phyloP scores from a whole-genome alignment of 64 coral and sea anemone species.

The Porites lutea region DNA sequence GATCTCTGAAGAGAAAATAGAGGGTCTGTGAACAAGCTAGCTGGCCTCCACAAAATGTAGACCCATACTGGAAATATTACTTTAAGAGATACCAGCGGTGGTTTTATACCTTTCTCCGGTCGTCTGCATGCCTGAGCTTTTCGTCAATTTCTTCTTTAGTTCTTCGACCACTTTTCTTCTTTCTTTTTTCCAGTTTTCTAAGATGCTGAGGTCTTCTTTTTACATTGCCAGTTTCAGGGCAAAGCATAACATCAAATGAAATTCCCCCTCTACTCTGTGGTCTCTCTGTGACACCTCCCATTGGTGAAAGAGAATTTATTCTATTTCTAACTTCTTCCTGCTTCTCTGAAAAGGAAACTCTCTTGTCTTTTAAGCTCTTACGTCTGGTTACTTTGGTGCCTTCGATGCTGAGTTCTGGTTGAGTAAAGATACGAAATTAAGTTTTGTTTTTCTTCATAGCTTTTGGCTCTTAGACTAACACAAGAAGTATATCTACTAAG shows the following conservation, averaged over 20 bases:
- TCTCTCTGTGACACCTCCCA: constrained; percentile 75
- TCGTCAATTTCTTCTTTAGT: constrained; percentile 94
- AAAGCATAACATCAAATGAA: constrained; percentile 85
- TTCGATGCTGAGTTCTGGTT: constrained; percentile 73
- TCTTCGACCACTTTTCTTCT: constrained; percentile 67
- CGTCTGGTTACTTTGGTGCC: constrained; percentile 74
- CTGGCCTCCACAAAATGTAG: too few species aligned
- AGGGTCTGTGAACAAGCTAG: too few species aligned
- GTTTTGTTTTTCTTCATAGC: too few species aligned
- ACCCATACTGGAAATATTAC: too few species aligned
- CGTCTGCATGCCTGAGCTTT: constrained; percentile 78
- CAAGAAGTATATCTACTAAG: too few species aligned
- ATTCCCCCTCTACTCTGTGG: constrained; percentile 88
- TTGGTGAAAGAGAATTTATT: constrained; percentile 65
- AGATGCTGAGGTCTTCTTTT: constrained; percentile 89
- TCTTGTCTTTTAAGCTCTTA: constrained; percentile 68
- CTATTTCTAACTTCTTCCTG: constrained; percentile 78
- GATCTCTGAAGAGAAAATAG: too few species aligned
- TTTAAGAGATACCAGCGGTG: too few species aligned
- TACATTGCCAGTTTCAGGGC: constrained; percentile 95
- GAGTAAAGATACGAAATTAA: not conserved
- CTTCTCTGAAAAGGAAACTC: constrained; percentile 83
- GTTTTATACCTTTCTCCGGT: constrained; percentile 78
- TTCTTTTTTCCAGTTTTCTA: constrained; percentile 83
- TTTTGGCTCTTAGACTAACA: too few species aligned